These are phyloP conservation scores for Potorous gilbertii DNA, from an alignment of 2,797 vertebrate genomes.

Conservation along the genomic window DNA sequence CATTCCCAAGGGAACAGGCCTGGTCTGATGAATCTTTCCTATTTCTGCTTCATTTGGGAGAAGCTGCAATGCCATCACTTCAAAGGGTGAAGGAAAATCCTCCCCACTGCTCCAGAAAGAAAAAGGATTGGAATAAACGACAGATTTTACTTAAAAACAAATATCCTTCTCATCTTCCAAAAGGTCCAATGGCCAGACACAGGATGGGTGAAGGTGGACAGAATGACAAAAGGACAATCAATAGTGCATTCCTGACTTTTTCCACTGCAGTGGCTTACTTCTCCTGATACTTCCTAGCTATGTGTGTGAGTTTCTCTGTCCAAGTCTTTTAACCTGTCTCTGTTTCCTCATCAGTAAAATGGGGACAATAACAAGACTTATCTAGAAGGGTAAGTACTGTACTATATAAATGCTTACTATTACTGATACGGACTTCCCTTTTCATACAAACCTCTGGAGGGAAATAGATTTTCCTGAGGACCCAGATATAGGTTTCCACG, in stretches of 20 bases:
- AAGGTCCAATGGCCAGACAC: not conserved
- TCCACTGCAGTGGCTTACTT: not conserved
- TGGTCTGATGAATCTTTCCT: slow-evolving; percentile 4
- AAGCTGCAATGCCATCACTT: not conserved
- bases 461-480: not conserved
- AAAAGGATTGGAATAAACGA: not conserved
- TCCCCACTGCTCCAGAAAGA: not conserved
- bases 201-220: no score
- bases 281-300: not conserved
- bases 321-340: not conserved
- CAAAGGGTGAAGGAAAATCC: not conserved
- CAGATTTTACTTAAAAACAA: not conserved
- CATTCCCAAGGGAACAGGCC: not conserved
- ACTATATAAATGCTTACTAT: not conserved
- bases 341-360: not conserved
- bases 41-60: not conserved
- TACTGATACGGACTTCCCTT: not conserved
- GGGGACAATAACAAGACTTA: not conserved
- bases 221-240: no score
- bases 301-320: not conserved
- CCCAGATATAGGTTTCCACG: not conserved
- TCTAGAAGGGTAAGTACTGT: not conserved
- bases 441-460: not conserved
- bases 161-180: not conserved
- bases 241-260: not conserved